Percentiles rank a stretch among this genome's conserved stretches.
Conservation (phyloP, 2,888 invertebrate genomes). For the Anthrax anthrax region DNA sequence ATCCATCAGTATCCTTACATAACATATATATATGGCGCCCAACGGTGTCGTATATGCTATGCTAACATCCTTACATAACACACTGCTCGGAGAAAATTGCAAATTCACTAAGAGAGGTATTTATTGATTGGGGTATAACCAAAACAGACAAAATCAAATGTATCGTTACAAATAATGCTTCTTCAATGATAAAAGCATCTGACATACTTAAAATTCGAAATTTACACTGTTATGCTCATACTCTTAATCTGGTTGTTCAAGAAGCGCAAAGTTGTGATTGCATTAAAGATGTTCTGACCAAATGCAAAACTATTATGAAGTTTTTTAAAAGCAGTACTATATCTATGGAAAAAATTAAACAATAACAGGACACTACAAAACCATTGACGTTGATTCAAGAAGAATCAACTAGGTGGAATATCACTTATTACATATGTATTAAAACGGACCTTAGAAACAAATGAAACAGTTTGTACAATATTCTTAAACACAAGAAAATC, state of each 20-base stretch:
- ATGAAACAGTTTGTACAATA: neutral
- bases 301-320: constrained; percentile 7
- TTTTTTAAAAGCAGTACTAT: constrained; percentile 8
- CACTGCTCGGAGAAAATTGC: neutral
- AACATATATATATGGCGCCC: no score
- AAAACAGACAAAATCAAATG: neutral
- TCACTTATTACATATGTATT: neutral
- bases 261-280: constrained; percentile 4
- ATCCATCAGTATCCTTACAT: no score
- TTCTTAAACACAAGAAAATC: neutral
- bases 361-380: constrained; percentile 3
- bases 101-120: neutral
- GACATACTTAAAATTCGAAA: constrained; percentile 5
- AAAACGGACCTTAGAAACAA: neutral
- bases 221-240: constrained; percentile 10
- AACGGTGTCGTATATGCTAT: no score
- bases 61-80: no score
- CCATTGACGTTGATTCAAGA: neutral
- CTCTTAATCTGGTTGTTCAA: constrained; percentile 8
- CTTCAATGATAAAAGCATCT: constrained; percentile 1
- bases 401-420: neutral
- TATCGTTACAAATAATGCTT: constrained; percentile 1
- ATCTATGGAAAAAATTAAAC: constrained; percentile 8
- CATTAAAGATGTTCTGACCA: constrained; percentile 5
- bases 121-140: neutral